phyloP scores from a whole-genome alignment of 1,140 invertebrate species.

The Lasioglossum albipes region DNA sequence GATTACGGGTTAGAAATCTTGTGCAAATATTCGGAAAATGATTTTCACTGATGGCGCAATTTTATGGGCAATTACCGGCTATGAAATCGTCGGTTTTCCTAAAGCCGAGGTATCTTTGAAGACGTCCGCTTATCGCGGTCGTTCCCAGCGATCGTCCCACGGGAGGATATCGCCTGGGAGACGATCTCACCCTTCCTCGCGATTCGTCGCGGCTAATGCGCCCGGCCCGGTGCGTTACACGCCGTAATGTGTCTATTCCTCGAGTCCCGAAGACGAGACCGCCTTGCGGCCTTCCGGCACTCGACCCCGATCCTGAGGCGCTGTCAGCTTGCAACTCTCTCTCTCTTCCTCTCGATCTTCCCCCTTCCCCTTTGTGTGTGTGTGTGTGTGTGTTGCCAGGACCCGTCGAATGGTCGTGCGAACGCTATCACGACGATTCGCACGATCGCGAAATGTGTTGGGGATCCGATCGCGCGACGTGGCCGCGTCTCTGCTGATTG shows the following conservation, averaged over 20 bases:
- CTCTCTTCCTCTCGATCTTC: too few relatives aligned
- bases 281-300: conserved; percentile 45
- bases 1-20: too few relatives aligned
- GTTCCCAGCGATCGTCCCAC: neutral
- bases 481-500: conserved; percentile 34
- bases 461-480: conserved; percentile 1
- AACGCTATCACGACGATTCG: conserved; percentile 32
- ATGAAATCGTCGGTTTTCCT: too few relatives aligned
- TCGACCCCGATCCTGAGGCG: conserved; percentile 22
- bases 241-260: conserved; percentile 51
- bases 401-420: conserved; percentile 13
- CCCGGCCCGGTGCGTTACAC: neutral
- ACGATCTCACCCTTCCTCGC: conserved; percentile 32
- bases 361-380: too few relatives aligned
- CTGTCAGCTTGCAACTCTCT: neutral
- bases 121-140: neutral
- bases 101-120: neutral
- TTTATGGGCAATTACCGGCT: too few relatives aligned
- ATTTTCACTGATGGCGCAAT: too few relatives aligned
- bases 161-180: conserved; percentile 36
- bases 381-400: too few relatives aligned
- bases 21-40: too few relatives aligned
- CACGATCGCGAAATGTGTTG: conserved; percentile 42
- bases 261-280: conserved; percentile 44
- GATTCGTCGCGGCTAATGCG: conserved; percentile 52